Conservation (phyloP, 64 coral and sea anemone species). For the Anthopleura sola region DNA sequence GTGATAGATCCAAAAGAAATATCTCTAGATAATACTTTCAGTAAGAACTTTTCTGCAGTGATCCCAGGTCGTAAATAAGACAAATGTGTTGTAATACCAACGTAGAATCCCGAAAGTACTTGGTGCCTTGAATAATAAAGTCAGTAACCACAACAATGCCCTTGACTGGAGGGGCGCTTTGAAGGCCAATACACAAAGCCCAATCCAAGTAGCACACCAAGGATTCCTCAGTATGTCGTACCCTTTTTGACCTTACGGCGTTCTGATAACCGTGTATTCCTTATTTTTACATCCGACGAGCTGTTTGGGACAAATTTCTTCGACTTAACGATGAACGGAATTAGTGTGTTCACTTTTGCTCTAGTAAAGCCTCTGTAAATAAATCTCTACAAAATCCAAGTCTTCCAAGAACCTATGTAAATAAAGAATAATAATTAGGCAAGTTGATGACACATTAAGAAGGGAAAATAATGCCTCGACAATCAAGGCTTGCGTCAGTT, state of each 20-base stretch:
- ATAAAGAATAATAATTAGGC: conserved; percentile 11
- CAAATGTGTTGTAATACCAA: not conserved
- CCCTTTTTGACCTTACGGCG: too few species aligned
- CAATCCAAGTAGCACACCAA: too few species aligned
- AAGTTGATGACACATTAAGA: not conserved
- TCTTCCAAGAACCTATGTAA: conserved; percentile 2
- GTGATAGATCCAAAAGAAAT: not conserved
- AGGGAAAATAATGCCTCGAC: not conserved
- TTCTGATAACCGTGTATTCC: too few species aligned
- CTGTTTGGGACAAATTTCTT: not conserved
- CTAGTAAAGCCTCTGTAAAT: not conserved
- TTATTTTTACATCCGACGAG: too few species aligned
- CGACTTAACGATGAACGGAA: not conserved
- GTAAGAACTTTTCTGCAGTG: not conserved
- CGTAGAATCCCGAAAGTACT: not conserved
- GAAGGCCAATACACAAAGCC: not conserved
- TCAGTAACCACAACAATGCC: not conserved
- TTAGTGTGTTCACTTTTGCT: not conserved
- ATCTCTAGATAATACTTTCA: not conserved
- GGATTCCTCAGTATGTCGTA: too few species aligned
- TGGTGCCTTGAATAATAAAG: not conserved
- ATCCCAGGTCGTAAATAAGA: not conserved
- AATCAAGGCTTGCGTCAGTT: not conserved
- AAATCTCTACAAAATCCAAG: conserved; percentile 3
- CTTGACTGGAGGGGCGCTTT: not conserved